A percentile compares a stretch with the other conserved stretches of the same genome.
Evolutionary conservation across 2,797 vertebrate genomes (phyloP).

Genomic region (Poliocrania exsul): DNA sequence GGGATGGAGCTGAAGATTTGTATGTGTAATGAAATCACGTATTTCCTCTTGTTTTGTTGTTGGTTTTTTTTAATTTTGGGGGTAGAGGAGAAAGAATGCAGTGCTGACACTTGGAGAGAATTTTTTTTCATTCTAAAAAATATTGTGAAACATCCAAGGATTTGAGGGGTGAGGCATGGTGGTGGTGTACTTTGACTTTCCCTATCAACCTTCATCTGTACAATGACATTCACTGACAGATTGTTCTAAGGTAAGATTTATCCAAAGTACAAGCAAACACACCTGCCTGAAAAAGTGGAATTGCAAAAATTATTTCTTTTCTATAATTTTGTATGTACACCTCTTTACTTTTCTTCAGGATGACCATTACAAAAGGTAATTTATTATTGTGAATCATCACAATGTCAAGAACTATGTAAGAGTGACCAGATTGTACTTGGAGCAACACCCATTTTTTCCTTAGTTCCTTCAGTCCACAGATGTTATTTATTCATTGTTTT

Average conservation of each 20-base stretch:
- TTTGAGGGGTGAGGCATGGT: background rate
- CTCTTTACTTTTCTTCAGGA: background rate
- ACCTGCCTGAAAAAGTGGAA: background rate
- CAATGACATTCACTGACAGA: background rate
- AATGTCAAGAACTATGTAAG: background rate
- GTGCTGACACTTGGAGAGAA: background rate
- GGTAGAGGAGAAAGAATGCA: background rate
- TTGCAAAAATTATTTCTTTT: background rate
- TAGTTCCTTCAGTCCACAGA: background rate
- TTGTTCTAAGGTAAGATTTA: background rate
- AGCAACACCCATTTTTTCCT: background rate
- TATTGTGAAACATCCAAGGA: background rate
- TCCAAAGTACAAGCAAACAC: background rate
- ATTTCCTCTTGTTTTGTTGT: background rate
- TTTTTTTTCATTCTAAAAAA: background rate
- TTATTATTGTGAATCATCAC: background rate
- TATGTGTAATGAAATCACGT: constrained; percentile 13
- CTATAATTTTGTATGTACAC: background rate
- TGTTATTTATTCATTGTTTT: background rate
- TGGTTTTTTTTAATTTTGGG: too few species aligned
- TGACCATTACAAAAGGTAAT: background rate
- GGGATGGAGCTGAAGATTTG: constrained; percentile 26
- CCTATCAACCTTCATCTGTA: background rate
- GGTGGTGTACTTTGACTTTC: background rate
- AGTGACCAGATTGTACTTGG: background rate